Conservation (phyloP, 1,140 invertebrate species). For the Heliconius congener region DNA sequence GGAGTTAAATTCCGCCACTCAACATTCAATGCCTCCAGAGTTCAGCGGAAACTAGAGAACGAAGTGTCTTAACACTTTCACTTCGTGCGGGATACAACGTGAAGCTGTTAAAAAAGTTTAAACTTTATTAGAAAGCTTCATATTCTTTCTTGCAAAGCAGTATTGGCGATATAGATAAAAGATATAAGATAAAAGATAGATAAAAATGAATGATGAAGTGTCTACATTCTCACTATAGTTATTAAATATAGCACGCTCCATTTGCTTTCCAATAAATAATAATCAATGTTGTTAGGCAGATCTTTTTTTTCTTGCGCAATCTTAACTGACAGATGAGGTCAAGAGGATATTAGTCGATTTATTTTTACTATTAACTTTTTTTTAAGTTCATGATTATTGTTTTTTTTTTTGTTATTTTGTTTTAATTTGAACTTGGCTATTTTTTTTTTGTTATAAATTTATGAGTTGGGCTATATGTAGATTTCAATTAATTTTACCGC, state of each 20-base stretch:
- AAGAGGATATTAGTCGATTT: constrained; percentile 20
- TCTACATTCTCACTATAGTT: constrained; percentile 27
- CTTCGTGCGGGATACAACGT: too few species aligned
- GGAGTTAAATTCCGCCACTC: too few species aligned
- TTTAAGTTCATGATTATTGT: constrained; percentile 13
- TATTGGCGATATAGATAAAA: constrained; percentile 9
- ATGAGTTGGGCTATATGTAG: too few species aligned
- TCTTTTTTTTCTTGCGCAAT: constrained; percentile 48
- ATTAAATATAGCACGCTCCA: constrained; percentile 29
- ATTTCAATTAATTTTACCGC: too few species aligned
- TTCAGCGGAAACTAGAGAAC: too few species aligned
- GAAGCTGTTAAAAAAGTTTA: too few species aligned
- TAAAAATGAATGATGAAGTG: constrained; percentile 29
- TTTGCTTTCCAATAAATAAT: constrained; percentile 29
- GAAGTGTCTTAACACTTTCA: too few species aligned
- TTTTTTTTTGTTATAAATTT: too few species aligned
- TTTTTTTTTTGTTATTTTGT: constrained; percentile 20
- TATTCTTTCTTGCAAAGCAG: neutral
- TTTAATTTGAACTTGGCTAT: neutral
- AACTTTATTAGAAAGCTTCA: neutral
- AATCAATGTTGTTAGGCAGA: constrained; percentile 56
- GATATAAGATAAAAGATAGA: constrained; percentile 22
- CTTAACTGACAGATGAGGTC: constrained; percentile 50
- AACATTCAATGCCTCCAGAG: too few species aligned
- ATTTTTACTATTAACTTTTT: constrained; percentile 16